phyloP scores from a whole-genome alignment of 2,113 vertebrate species.

The Hyla sarda region DNA sequence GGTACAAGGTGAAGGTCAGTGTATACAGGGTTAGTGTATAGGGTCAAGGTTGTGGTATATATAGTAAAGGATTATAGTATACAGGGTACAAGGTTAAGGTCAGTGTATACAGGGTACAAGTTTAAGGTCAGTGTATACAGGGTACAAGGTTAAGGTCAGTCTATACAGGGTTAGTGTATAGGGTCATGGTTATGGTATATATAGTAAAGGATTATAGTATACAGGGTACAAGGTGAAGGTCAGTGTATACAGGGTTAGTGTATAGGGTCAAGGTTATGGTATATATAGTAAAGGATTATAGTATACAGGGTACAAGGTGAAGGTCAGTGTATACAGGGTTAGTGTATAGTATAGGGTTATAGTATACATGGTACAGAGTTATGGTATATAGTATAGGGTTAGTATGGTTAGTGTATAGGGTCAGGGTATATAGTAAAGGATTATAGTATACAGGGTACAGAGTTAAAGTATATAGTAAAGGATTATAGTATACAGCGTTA shows the following conservation, averaged over 20 bases:
- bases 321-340: not conserved
- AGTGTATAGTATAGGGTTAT: not conserved
- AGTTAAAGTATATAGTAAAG: too few relatives aligned
- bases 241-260: not conserved
- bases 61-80: too few relatives aligned
- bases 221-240: not conserved
- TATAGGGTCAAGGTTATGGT: not conserved
- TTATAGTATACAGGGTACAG: not conserved
- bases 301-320: not conserved
- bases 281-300: not conserved
- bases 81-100: too few relatives aligned
- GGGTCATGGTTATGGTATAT: not conserved
- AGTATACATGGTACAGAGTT: not conserved
- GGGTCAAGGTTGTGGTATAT: not conserved
- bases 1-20: not conserved
- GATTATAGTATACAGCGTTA: not conserved
- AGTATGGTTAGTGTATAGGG: not conserved
- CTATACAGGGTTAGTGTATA: not conserved
- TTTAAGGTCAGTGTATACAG: not conserved
- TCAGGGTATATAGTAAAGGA: not conserved
- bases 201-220: not conserved
- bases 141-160: not conserved
- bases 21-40: too few relatives aligned
- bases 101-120: not conserved
- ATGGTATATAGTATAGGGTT: not conserved